Evolutionary conservation across 2,113 vertebrate species (phyloP).

Genomic region (Gobio gobio): DNA sequence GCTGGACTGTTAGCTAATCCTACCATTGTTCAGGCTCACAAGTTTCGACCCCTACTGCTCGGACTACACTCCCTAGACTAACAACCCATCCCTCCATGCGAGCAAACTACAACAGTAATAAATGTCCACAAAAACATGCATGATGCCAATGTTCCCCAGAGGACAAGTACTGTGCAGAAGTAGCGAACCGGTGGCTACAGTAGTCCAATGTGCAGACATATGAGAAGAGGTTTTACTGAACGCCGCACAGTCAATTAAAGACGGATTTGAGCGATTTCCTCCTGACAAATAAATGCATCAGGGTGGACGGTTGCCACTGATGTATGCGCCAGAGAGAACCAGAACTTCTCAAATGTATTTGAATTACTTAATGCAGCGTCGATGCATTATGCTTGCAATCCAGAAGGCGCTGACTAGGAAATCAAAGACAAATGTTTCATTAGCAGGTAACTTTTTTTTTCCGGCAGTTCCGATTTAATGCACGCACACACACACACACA

Average conservation of each 20-base stretch:
- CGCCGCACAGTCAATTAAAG: conserved; percentile 63
- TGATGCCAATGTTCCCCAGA: conserved; percentile 64
- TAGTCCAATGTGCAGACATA: conserved; percentile 65
- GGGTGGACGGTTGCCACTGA: conserved; percentile 61
- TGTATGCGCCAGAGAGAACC: conserved; percentile 65
- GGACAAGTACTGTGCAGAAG: conserved; percentile 75
- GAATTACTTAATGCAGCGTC: neutral
- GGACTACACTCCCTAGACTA: conserved; percentile 69
- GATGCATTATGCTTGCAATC: neutral
- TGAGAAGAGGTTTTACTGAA: conserved; percentile 51
- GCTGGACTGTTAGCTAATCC: conserved; percentile 87
- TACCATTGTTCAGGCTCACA: conserved; percentile 85
- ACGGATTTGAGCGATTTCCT: conserved; percentile 63
- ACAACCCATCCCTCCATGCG: conserved; percentile 61
- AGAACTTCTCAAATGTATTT: conserved; percentile 5
- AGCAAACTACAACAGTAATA: conserved; percentile 32
- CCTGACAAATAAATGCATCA: conserved; percentile 74
- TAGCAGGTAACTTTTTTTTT: conserved; percentile 72
- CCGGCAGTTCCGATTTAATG: conserved; percentile 79
- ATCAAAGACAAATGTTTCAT: conserved; percentile 74
- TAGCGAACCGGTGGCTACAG: conserved; percentile 68
- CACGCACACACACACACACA: neutral
- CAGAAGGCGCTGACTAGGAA: conserved; percentile 59
- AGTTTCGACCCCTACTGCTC: conserved; percentile 79
- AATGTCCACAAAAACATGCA: conserved; percentile 34